Evolutionary conservation across 2,888 invertebrate genomes (phyloP), one percentile per base, ranked within the genome.

Genomic region (Drosophila macrospina): DNA sequence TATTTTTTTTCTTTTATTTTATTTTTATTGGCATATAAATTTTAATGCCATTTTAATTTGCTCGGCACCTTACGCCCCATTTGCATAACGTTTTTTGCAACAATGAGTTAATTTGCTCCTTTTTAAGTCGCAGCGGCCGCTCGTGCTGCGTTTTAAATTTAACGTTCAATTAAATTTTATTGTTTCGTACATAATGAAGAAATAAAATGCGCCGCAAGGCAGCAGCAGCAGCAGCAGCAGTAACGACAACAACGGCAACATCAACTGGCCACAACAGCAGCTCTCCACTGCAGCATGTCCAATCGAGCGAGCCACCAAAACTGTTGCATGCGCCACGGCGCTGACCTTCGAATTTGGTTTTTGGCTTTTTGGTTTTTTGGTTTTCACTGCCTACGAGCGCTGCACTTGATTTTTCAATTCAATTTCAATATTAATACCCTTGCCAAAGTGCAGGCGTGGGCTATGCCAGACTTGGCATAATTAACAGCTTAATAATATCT

Each of bases 141-240:
- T 76, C 82, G 82, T 82, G 80, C 82, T 82, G 64, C 82, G 76
- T 68, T 80, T 78, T 82, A 82, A 80, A 82, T 80, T 81, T 81
- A 80, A 82, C 74, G 80, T 80, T 82, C 80, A 80, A 80, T 82
- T 80, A 82, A 78, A 80, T 80, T 80, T 82, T 78, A 80, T 80
- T 80, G 80, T 82, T 80, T 78, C 74, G 79, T 65, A 71, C 76
- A 76, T 82, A 80, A 80, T 80, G 82, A 80, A 80, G 82, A 82
- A 80, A 82, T 80, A 80, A 80, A 80, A 69, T 73, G 48, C 63
- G 82, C 80, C 71, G 76, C 79, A 48, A 68, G 77, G 52, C 77
- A 69, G 36, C 71, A 60, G 39, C 62, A 36, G 8, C 51, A 26
- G 3, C 54, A 44, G n/a, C 52, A 59, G 4, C 50, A 37, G 8